Percentiles rank a stretch among this genome's conserved stretches.
Conservation (phyloP, 2,797 vertebrate species). For the Coilia nasus region DNA sequence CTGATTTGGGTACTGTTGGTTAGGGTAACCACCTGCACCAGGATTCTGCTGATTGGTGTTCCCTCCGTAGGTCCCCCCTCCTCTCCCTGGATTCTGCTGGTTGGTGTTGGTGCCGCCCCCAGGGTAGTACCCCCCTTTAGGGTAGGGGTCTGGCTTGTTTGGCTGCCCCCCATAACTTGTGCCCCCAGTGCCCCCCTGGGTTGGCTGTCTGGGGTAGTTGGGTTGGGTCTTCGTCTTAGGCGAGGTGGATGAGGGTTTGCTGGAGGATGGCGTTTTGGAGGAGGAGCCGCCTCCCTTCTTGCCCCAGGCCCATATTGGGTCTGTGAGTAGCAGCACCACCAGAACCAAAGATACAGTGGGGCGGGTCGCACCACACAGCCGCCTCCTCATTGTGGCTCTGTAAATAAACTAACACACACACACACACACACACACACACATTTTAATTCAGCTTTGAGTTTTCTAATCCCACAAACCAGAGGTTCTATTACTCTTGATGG, state of each 20-base stretch:
- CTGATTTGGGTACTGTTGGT: constrained; percentile 41
- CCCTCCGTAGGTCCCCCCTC: constrained; percentile 56
- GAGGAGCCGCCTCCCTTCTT: constrained; percentile 41
- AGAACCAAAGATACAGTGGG: constrained; percentile 26
- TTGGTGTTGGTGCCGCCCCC: constrained; percentile 66
- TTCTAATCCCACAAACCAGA: too few relatives aligned
- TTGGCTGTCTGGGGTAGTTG: constrained; percentile 30
- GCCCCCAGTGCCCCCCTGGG: neutral
- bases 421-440: too few relatives aligned
- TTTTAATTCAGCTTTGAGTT: too few relatives aligned
- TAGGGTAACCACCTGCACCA: constrained; percentile 20
- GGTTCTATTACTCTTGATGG: too few relatives aligned
- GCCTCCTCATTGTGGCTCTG: constrained; percentile 33
- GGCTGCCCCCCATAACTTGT: neutral
- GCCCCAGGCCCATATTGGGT: neutral
- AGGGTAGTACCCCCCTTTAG: neutral
- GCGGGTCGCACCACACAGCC: neutral
- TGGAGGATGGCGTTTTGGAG: constrained; percentile 34
- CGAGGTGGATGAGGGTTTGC: constrained; percentile 5
- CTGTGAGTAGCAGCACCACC: constrained; percentile 29
- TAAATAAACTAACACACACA: neutral
- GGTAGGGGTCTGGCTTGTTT: neutral
- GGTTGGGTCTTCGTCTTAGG: constrained; percentile 51
- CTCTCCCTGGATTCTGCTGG: constrained; percentile 49
- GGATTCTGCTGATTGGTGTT: constrained; percentile 65